Evolutionary conservation across 2,888 invertebrate genomes (phyloP), one percentile per base, ranked within the genome.

Genomic region (Netelia virgata): DNA sequence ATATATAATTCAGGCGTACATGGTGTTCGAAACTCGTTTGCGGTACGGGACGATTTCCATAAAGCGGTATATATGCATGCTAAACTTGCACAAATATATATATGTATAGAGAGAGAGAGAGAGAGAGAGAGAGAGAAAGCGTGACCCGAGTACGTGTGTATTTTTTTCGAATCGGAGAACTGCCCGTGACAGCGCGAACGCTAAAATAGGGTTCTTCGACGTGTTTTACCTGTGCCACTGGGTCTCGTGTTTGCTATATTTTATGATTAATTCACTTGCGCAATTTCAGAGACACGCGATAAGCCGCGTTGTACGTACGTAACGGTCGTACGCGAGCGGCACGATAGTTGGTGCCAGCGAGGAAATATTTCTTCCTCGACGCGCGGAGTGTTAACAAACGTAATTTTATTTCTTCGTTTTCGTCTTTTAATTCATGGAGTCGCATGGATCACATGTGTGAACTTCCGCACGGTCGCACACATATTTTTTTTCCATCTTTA

Each of bases 241-340:
- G 20, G 53, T 74, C 55, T 79, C 50, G 47, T 36, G 41, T 47
- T 61, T 41, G 77, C 53, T 61, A 77, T 82, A 73, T 74, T 78
- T 75, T 63, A 78, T 70, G 73, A 78, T 83, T 83, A 78, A 78
- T 78, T 83, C 68, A 83, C 78, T 83, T 74, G 78, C 78, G 83
- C 78, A 83, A 83, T 83, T 74, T 63, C 59, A 57, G 77, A 73
- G 73, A 73, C 59, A 74, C 66, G 73, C 68, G 77, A 82, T 73
- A 78, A 83, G 53, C 73, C 68, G 53, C 77, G 72, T 47, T 43
- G 77, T 61, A 41, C 43, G 23, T 75, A 53, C 36, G 18, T 18
- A 23, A 10, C 47, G 63, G 74, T 23, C 53, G 73, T 77, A 43
- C 72, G 36, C 53, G 18, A n/a, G 43, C 41, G 36, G 36, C 53